phyloP scores from a whole-genome alignment of 2,797 vertebrate genomes.

The Vireo griseus region DNA sequence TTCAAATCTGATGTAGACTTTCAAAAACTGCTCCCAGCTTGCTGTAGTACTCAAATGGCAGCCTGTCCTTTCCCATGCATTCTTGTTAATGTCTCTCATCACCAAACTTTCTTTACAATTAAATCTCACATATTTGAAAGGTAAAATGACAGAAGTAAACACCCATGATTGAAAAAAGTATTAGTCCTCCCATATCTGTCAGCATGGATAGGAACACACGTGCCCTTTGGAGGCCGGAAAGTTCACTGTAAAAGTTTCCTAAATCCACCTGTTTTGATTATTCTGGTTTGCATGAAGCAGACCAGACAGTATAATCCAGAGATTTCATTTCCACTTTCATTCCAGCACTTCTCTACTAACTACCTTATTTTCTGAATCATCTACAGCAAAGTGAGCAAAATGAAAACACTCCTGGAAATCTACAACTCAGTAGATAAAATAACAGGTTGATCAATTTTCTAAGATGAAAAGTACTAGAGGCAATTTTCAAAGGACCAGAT shows the following conservation, averaged over 20 bases:
- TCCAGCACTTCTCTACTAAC: neutral
- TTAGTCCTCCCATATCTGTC: neutral
- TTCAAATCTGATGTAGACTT: neutral
- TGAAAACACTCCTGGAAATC: neutral
- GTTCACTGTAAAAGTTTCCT: neutral
- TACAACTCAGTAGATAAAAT: neutral
- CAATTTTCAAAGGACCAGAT: neutral
- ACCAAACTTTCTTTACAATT: neutral
- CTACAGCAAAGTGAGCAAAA: neutral
- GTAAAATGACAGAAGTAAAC: neutral
- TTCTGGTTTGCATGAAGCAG: neutral
- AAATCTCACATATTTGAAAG: neutral
- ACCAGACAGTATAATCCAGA: neutral
- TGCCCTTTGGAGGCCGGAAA: neutral
- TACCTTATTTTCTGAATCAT: neutral
- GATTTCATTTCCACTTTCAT: neutral
- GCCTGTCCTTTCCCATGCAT: neutral
- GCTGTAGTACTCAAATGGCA: neutral
- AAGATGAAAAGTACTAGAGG: neutral
- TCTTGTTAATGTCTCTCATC: neutral
- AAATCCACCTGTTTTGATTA: neutral
- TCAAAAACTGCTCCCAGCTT: neutral
- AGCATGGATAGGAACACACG: neutral
- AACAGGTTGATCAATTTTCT: neutral
- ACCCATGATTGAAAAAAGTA: neutral